phyloP scores from a whole-genome alignment of 2,888 invertebrate species.

The Unio pictorum region DNA sequence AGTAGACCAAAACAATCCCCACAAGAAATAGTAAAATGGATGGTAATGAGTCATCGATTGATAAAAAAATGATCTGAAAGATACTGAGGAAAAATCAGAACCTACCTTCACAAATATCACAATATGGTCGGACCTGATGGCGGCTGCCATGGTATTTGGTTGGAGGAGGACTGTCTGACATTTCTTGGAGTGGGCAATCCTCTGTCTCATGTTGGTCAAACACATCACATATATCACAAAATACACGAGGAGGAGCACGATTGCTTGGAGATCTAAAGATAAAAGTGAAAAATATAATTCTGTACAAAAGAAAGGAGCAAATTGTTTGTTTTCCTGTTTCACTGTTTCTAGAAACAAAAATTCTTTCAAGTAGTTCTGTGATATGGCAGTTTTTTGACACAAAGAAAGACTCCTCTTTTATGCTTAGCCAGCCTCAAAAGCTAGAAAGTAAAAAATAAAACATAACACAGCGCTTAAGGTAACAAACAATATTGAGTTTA shows the following conservation, averaged over 20 bases:
- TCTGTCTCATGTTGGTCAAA: slow-evolving; percentile 98
- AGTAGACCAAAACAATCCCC: no score
- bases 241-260: slow-evolving; percentile 82
- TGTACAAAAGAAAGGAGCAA: no score
- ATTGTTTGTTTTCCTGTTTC: neutral
- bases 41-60: no score
- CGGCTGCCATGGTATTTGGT: slow-evolving; percentile 71
- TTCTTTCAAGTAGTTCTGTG: neutral
- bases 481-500: no score
- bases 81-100: neutral
- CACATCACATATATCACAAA: slow-evolving; percentile 97
- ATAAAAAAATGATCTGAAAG: no score
- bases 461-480: no score
- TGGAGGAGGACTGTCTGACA: slow-evolving; percentile 74
- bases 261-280: slow-evolving; percentile 35
- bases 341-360: neutral
- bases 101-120: slow-evolving; percentile 86
- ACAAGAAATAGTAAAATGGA: no score
- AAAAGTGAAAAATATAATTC: neutral
- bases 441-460: no score
- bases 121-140: slow-evolving; percentile 79
- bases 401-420: no score
- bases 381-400: no score
- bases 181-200: slow-evolving; percentile 91
- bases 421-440: no score